A percentile compares a stretch with the other conserved stretches of the same genome.
Evolutionary conservation across 1,140 invertebrate species (phyloP).

Genomic region (Drosophila albomicans): DNA sequence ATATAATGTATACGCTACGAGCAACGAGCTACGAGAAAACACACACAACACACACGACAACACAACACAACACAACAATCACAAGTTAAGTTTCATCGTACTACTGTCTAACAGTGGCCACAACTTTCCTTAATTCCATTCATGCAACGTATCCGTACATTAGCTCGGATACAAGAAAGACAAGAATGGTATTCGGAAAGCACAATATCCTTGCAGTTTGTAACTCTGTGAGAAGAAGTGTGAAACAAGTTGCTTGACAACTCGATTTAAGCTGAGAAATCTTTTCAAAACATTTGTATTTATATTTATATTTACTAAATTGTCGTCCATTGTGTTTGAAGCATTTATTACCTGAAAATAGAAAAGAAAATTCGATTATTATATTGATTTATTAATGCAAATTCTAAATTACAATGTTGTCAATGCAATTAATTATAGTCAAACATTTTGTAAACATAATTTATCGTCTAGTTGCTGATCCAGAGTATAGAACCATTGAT

Average conservation of each 20-base stretch:
- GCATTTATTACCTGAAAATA: too few relatives aligned
- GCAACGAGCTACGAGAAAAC: conserved; percentile 1
- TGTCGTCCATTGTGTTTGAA: too few relatives aligned
- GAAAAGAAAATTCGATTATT: too few relatives aligned
- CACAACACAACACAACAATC: background rate
- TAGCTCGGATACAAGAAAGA: background rate
- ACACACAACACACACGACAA: background rate
- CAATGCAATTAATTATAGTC: too few relatives aligned
- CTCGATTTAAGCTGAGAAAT: too few relatives aligned
- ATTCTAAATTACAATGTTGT: too few relatives aligned
- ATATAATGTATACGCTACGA: conserved; percentile 55
- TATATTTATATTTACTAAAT: too few relatives aligned
- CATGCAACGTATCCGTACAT: conserved; percentile 27
- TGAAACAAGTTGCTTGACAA: too few relatives aligned
- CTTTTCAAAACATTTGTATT: too few relatives aligned
- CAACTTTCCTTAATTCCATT: background rate
- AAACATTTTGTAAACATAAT: background rate
- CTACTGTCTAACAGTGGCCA: background rate
- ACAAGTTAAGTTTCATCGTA: conserved; percentile 1
- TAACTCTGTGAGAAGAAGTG: too few relatives aligned
- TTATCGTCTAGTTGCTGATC: background rate
- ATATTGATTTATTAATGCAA: too few relatives aligned
- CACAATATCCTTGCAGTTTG: too few relatives aligned
- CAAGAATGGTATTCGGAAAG: background rate
- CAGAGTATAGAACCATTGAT: background rate